phyloP scores from a whole-genome alignment of 2,113 vertebrate genomes.

The Cochlearius cochlearius region DNA sequence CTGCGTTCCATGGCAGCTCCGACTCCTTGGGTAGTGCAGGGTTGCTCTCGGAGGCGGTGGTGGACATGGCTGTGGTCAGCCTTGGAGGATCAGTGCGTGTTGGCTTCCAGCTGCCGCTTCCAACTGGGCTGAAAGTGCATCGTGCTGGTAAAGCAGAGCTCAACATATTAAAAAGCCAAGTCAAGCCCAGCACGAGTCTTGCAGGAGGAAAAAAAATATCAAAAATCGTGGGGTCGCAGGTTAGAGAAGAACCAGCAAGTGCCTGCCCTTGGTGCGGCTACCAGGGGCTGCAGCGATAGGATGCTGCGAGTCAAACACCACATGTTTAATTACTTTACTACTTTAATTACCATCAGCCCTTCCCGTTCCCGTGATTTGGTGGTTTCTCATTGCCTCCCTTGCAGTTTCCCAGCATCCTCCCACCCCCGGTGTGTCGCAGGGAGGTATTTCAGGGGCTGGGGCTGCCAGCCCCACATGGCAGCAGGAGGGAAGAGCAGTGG shows the following conservation, averaged over 20 bases:
- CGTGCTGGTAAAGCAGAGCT: neutral
- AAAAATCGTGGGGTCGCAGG: rapidly evolving
- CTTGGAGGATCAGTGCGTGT: rapidly evolving
- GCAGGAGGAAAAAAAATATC: neutral
- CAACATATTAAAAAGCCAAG: neutral
- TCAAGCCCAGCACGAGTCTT: neutral
- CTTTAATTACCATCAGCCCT: neutral
- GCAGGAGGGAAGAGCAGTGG: neutral
- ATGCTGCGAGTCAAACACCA: neutral
- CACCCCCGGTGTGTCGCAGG: rapidly evolving
- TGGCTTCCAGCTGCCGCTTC: neutral
- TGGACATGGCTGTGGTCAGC: neutral
- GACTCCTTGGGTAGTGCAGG: neutral
- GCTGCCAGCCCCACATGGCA: rapidly evolving
- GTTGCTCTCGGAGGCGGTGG: neutral
- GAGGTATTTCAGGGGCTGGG: neutral
- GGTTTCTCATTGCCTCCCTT: neutral
- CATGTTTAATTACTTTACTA: neutral
- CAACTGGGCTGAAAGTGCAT: rapidly evolving
- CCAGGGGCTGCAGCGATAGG: neutral
- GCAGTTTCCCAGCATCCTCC: neutral
- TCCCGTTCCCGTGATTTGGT: neutral
- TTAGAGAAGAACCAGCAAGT: neutral
- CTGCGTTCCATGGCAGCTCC: rapidly evolving
- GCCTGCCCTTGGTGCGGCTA: neutral